phyloP scores from a whole-genome alignment of 2,113 vertebrate genomes.

The Etheostoma spectabile region DNA sequence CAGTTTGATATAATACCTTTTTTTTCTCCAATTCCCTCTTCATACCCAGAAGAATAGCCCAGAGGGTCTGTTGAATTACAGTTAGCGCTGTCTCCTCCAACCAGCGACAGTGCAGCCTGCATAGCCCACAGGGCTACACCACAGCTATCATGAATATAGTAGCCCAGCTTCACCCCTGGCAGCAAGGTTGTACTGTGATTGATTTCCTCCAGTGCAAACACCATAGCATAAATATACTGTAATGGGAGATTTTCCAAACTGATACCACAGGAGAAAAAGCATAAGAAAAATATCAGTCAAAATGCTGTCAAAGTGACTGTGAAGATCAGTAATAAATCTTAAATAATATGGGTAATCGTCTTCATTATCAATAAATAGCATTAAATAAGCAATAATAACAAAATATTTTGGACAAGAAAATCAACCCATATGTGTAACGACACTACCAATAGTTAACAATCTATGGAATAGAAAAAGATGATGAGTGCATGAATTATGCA shows the following conservation, averaged over 20 bases:
- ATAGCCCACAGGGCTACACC: constrained; percentile 63
- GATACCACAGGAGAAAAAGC: constrained; percentile 12
- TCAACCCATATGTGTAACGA: neutral
- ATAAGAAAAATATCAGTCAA: constrained; percentile 10
- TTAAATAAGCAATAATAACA: neutral
- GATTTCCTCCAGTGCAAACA: constrained; percentile 86
- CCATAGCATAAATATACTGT: constrained; percentile 78
- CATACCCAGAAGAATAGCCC: neutral
- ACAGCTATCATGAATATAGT: constrained; percentile 81
- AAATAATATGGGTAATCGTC: neutral
- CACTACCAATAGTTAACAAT: neutral
- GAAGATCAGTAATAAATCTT: neutral
- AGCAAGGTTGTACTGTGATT: constrained; percentile 76
- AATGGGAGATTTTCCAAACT: constrained; percentile 76
- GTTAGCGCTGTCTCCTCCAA: constrained; percentile 67
- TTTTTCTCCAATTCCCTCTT: neutral
- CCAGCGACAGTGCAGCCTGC: constrained; percentile 70
- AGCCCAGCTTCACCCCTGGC: constrained; percentile 81
- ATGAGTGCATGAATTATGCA: neutral
- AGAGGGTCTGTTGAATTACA: constrained; percentile 50
- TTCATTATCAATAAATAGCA: neutral
- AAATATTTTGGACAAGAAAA: neutral
- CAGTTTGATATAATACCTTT: constrained; percentile 26
- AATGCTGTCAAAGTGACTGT: neutral
- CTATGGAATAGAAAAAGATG: neutral